Evolutionary conservation across 2,888 invertebrate species (phyloP).

Genomic region (Ethmia dodecea): DNA sequence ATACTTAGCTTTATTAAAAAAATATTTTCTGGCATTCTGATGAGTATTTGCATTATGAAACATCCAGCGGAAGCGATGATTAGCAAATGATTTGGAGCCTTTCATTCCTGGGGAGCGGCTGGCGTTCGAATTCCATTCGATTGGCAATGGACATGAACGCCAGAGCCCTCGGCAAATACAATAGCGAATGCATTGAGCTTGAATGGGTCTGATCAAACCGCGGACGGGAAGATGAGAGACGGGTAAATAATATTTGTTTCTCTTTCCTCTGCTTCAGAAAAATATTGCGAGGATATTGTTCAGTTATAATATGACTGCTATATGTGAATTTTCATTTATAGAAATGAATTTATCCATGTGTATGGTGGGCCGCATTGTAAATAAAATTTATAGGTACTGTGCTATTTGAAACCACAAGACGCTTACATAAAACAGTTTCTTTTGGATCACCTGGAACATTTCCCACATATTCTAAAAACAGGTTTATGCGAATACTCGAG

Average conservation of each 20-base stretch:
- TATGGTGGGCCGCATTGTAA: no score
- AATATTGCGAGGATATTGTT: constrained; percentile 15
- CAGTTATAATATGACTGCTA: no score
- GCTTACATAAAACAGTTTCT: no score
- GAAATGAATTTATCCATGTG: no score
- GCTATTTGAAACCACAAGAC: no score
- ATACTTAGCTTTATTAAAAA: no score
- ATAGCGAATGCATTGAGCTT: constrained; percentile 59
- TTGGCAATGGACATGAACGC: constrained; percentile 65
- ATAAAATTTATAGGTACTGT: no score
- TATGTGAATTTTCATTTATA: no score
- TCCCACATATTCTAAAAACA: constrained; percentile 69
- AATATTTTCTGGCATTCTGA: no score
- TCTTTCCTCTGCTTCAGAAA: constrained; percentile 16
- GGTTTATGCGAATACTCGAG: constrained; percentile 54
- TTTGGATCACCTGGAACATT: constrained; percentile 54
- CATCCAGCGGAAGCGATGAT: constrained; percentile 40
- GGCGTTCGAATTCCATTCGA: constrained; percentile 46
- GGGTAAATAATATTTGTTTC: constrained; percentile 55
- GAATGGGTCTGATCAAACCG: constrained; percentile 46
- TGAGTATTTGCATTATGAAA: no score
- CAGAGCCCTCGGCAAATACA: constrained; percentile 68
- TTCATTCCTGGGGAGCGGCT: constrained; percentile 50
- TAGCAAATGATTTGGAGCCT: constrained; percentile 46
- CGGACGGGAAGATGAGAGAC: constrained; percentile 48